Evolutionary conservation across 2,888 invertebrate species (phyloP).

Genomic region (Axea sp.): DNA sequence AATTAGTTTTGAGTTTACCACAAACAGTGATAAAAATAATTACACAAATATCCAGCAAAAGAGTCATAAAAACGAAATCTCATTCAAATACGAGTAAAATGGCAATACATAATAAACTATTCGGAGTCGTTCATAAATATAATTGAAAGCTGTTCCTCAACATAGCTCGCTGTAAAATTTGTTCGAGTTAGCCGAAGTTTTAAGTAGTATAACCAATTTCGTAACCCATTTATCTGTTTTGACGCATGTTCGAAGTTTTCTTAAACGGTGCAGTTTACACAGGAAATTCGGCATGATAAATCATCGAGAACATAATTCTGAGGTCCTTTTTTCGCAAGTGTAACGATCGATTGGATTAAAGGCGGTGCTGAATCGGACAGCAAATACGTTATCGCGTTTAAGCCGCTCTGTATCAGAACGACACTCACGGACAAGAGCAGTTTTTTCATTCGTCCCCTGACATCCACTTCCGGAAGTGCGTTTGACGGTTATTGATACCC

Average conservation of each 20-base stretch:
- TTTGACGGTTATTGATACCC: conserved; percentile 50
- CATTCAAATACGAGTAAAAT: too few relatives aligned
- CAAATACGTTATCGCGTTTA: conserved; percentile 46
- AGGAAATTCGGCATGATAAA: conserved; percentile 38
- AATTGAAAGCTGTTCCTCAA: conserved; percentile 23
- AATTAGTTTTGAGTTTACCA: too few relatives aligned
- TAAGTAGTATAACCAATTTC: conserved; percentile 48
- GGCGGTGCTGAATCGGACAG: conserved; percentile 40
- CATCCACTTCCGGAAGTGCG: conserved; percentile 42
- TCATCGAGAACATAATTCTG: conserved; percentile 40
- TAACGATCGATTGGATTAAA: conserved; percentile 51
- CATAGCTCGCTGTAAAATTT: conserved; percentile 22
- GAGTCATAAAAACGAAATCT: too few relatives aligned
- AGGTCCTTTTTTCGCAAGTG: conserved; percentile 16
- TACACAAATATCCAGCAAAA: too few relatives aligned
- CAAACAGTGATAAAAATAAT: too few relatives aligned
- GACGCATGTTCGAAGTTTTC: conserved; percentile 44
- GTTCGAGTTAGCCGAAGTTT: conserved; percentile 24
- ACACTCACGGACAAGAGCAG: conserved; percentile 30
- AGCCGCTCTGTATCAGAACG: conserved; percentile 29
- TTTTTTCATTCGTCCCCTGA: conserved; percentile 34
- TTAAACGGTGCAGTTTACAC: conserved; percentile 46
- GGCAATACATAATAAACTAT: neutral
- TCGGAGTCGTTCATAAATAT: conserved; percentile 1
- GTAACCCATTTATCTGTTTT: conserved; percentile 45